These are phyloP conservation scores for Ophion ellenae DNA, from an alignment of 2,888 invertebrate genomes.

Conservation along the genomic window DNA sequence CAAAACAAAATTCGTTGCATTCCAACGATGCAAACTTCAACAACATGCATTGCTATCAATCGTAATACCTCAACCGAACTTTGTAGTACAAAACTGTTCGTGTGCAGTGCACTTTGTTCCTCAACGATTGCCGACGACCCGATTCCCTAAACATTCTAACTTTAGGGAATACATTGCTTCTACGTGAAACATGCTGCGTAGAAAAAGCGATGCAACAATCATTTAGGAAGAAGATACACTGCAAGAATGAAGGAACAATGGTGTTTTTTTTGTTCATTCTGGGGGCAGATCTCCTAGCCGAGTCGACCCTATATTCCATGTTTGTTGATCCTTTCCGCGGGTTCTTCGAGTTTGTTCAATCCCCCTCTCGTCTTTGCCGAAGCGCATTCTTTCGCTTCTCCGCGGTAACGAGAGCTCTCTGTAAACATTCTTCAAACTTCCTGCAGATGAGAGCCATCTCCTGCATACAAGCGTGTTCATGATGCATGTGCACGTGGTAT, in stretches of 20 bases:
- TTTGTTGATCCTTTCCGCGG: constrained; percentile 7
- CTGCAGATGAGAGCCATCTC: constrained; percentile 51
- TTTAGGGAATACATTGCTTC: background rate
- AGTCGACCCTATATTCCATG: background rate
- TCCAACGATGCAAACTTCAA: too few relatives aligned
- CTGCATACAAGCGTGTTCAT: constrained; percentile 30
- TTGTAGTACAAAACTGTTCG: background rate
- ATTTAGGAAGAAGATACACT: background rate
- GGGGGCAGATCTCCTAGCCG: background rate
- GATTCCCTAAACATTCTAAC: background rate
- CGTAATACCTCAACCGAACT: background rate
- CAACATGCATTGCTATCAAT: background rate
- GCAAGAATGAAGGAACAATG: background rate
- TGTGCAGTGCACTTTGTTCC: background rate
- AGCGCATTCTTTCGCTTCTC: constrained; percentile 42
- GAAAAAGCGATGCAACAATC: background rate
- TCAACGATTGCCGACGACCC: background rate
- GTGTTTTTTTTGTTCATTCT: background rate
- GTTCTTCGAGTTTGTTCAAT: background rate
- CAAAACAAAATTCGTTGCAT: too few relatives aligned
- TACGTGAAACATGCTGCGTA: background rate
- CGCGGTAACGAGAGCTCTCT: constrained; percentile 44
- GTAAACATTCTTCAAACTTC: constrained; percentile 68
- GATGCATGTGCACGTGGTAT: constrained; percentile 62
- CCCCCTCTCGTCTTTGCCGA: background rate